Base-by-base conservation (phyloP, 2,113 vertebrate species). In the Pelvicachromis taeniatus region DNA sequence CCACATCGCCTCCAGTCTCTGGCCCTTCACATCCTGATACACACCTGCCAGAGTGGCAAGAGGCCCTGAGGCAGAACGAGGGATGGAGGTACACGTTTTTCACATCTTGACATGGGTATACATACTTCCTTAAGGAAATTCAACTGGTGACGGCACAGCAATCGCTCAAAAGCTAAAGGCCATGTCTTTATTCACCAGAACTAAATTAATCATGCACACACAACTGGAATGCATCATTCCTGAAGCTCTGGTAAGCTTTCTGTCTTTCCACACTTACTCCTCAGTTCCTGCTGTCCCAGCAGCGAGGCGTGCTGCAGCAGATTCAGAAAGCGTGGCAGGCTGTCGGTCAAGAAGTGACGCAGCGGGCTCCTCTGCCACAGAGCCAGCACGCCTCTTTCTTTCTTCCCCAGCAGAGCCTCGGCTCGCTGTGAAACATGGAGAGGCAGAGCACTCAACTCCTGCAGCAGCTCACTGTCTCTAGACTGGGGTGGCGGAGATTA, bases 11-110 rank as follows among this genome's bases (percentile, higher is more conserved):
- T 97, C 97, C 91, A 96, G 84, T 73, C 89, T 92, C 89, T 91
- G 94, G 77, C 95, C 95, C 1, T 91, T 97, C 77, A 97, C 96
- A 26, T 98, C 97, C 0, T 97, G 96, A 89, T 97, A 98, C 33
- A 96, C 96, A 1, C 96, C 97, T 50, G 97, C 96, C 87, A 97
- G 82, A 1, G 96, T 97, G 50, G 94, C 94, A 87, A 97, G 85
- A 1, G 97, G 97, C 84, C 95, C 97, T 98, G 83, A 19, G 21
- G 14, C 5, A 45, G 33, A 56, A 12, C 3, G 7, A 77, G 12
- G 26, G 26, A 52, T 75, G 45, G 31, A 9, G 3, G 48, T 50
- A 75, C 42, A 75, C 2, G 45, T 68, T 40, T 40, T 80, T 77
- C n/a, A 81, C 42, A 54, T 54, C 29, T 83, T 78, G n/a, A 78